Evolutionary conservation across 2,888 invertebrate species (phyloP), one percentile per base, ranked within the genome.

Genomic region (Lasioglossum malachurum): DNA sequence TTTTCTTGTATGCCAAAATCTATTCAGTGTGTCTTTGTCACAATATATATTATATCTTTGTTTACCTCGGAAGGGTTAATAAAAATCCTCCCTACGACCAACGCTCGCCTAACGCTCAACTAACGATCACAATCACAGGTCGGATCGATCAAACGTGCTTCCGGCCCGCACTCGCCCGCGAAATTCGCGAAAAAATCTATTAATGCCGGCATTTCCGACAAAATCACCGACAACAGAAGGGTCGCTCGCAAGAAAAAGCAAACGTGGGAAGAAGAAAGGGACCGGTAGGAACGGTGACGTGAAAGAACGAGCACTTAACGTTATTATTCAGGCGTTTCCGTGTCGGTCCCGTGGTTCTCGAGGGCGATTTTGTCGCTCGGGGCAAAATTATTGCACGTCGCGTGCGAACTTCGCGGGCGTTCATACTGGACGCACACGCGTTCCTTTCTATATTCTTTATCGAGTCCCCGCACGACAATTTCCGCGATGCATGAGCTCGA

Each of bases 401-500:
- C 82, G 80, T 84, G 87, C 75, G 64, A 80, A 60, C 57, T 73
- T 71, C 78, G 82, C 78, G 38, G 23, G 74, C 82, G 73, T 83
- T 71, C 76, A 71, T 86, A 73, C 75, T 72, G 57, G 41, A 88
- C 80, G 80, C 85, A 82, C 73, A 78, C 80, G 86, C 82, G 82
- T 87, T 84, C 79, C 75, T 75, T 85, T 67, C 31, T 80, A 75
- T 80, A 75, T 83, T 75, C 72, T 78, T 87, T 83, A 88, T 88
- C 84, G 86, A 78, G 44, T 60, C n/a, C 19, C 57, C 41, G 64
- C 75, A 75, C 79, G 79, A 82, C 77, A 88, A 87, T 85, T 81
- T 79, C 75, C 44, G 44, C 86, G 88, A 84, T 73, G 71, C 72
- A 84, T 46, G 69, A 35, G 57, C 60, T 67, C 74, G 41, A 14